phyloP scores from a whole-genome alignment of 2,888 invertebrate genomes.

The Aplocera efformata region DNA sequence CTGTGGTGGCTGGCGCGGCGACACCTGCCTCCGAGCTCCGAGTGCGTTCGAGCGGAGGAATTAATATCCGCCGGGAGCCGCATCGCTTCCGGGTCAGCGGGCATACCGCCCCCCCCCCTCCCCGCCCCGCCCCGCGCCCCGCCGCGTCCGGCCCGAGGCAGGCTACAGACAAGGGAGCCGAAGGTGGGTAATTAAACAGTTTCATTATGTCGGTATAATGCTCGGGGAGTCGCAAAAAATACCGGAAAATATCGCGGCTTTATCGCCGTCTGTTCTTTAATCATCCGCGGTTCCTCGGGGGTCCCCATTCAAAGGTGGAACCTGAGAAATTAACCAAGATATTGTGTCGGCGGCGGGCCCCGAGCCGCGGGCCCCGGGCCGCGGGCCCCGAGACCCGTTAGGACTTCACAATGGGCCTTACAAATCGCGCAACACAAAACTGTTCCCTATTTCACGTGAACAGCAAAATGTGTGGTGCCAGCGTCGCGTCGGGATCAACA shows the following conservation, averaged over 20 bases:
- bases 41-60: constrained; percentile 58
- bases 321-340: constrained; percentile 9
- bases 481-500: too few species aligned
- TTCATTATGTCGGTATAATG: constrained; percentile 46
- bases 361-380: too few species aligned
- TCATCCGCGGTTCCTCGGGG: constrained; percentile 17
- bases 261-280: constrained; percentile 23
- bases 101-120: constrained; percentile 22
- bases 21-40: constrained; percentile 32
- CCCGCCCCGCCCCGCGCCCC: not conserved
- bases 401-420: too few species aligned
- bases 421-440: too few species aligned
- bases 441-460: too few species aligned
- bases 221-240: constrained; percentile 34
- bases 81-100: constrained; percentile 59
- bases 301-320: constrained; percentile 13
- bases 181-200: constrained; percentile 56
- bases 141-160: constrained; percentile 1
- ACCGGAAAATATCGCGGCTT: constrained; percentile 26
- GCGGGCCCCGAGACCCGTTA: too few species aligned
- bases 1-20: constrained; percentile 24
- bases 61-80: constrained; percentile 60
- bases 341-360: too few species aligned
- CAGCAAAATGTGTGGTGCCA: too few species aligned
- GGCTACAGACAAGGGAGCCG: constrained; percentile 19